Conservation (phyloP, 2,797 vertebrate genomes). For the Sebastes umbrosus region DNA sequence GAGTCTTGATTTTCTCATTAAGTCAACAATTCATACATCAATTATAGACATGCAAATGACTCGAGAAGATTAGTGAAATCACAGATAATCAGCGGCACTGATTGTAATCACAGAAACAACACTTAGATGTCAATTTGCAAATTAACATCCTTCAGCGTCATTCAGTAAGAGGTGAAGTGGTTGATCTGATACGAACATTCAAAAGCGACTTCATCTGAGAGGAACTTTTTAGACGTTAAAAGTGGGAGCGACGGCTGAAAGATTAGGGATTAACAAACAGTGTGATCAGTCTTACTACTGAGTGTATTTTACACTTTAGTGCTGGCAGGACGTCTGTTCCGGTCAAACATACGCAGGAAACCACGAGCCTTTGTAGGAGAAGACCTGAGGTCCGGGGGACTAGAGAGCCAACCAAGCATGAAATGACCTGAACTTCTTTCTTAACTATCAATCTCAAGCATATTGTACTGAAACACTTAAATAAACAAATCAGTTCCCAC, state of each 20-base stretch:
- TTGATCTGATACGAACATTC: conserved; percentile 2
- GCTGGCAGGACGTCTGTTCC: conserved; percentile 86
- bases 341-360: conserved; percentile 89
- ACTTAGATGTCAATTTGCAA: not conserved
- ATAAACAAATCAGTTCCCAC: conserved; percentile 69
- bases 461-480: not conserved
- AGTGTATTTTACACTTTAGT: conserved; percentile 88
- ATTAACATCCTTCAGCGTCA: not conserved
- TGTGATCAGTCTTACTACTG: conserved; percentile 87
- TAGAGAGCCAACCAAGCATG: conserved; percentile 54
- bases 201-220: not conserved
- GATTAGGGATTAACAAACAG: conserved; percentile 78
- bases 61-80: conserved; percentile 32
- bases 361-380: conserved; percentile 78
- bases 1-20: conserved; percentile 26
- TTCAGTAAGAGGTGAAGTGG: conserved; percentile 2
- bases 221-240: not conserved
- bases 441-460: not conserved
- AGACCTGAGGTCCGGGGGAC: conserved; percentile 80
- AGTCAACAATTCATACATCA: conserved; percentile 1
- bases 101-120: not conserved
- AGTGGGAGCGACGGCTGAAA: conserved; percentile 3
- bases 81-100: not conserved
- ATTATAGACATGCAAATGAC: conserved; percentile 30
- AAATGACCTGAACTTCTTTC: conserved; percentile 30